phyloP scores from a whole-genome alignment of 1,140 invertebrate species.

The Bombus fervidus region DNA sequence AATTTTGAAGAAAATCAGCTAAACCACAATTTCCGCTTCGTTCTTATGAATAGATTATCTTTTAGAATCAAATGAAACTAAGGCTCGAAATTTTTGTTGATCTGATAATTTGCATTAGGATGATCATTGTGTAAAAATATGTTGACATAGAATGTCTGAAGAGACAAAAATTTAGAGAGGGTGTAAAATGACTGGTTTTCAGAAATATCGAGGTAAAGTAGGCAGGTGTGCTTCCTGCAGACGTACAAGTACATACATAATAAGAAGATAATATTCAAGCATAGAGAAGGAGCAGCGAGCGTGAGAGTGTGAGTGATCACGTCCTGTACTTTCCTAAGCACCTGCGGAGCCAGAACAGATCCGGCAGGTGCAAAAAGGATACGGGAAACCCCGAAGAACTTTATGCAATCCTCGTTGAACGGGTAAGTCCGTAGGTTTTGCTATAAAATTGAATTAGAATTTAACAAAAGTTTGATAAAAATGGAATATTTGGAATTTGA shows the following conservation, averaged over 20 bases:
- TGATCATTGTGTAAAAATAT: background rate
- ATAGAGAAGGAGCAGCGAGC: constrained; percentile 30
- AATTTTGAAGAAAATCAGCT: no score
- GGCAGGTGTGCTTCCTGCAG: constrained; percentile 40
- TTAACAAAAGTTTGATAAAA: background rate
- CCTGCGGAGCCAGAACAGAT: constrained; percentile 54
- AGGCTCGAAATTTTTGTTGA: background rate
- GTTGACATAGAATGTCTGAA: background rate
- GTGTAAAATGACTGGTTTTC: constrained; percentile 1
- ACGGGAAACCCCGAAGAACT: constrained; percentile 30
- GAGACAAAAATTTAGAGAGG: background rate
- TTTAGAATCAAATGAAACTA: background rate
- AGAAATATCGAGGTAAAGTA: background rate
- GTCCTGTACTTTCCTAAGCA: constrained; percentile 62
- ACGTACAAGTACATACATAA: constrained; percentile 22
- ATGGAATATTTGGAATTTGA: background rate
- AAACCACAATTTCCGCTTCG: background rate
- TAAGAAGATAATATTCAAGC: constrained; percentile 50
- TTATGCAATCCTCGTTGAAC: constrained; percentile 15
- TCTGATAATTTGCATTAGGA: background rate
- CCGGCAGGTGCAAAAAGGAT: constrained; percentile 62
- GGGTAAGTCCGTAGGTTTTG: background rate
- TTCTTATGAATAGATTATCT: background rate
- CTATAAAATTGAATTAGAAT: background rate
- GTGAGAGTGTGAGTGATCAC: constrained; percentile 26